These are phyloP conservation scores for Plotosus lineatus DNA, from an alignment of 2,113 vertebrate species.

Conservation along the genomic window DNA sequence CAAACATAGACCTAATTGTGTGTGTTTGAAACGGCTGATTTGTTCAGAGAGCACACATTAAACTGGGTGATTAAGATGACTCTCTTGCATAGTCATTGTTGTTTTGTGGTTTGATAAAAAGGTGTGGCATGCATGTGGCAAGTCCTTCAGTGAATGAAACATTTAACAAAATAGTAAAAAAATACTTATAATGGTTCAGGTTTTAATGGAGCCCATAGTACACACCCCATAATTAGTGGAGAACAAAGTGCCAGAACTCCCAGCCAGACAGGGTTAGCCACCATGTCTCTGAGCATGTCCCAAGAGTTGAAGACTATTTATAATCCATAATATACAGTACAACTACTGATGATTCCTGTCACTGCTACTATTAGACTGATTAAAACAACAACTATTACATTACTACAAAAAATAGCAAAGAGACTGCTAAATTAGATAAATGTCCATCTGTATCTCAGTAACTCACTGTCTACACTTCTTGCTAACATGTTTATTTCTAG, in stretches of 20 bases:
- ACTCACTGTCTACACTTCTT: neutral
- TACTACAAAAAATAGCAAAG: neutral
- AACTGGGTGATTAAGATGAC: neutral
- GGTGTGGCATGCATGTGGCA: neutral
- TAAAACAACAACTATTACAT: neutral
- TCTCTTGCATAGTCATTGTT: neutral
- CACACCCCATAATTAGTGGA: neutral
- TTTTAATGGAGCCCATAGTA: neutral
- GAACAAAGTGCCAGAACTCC: neutral
- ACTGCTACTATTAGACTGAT: neutral
- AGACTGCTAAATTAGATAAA: neutral
- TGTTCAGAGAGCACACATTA: neutral
- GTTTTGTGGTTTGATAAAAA: neutral
- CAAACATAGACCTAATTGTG: neutral
- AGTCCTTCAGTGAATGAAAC: neutral
- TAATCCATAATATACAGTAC: neutral
- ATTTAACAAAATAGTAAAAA: neutral
- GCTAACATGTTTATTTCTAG: neutral
- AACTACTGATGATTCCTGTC: neutral
- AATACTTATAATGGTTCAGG: neutral
- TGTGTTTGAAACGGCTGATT: neutral
- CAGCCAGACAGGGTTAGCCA: neutral
- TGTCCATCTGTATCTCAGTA: neutral
- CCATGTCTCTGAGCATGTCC: neutral
- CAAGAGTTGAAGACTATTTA: neutral